These are phyloP conservation scores for Thalassophryne amazonica DNA, from an alignment of 2,797 vertebrate species.

Conservation along the genomic window DNA sequence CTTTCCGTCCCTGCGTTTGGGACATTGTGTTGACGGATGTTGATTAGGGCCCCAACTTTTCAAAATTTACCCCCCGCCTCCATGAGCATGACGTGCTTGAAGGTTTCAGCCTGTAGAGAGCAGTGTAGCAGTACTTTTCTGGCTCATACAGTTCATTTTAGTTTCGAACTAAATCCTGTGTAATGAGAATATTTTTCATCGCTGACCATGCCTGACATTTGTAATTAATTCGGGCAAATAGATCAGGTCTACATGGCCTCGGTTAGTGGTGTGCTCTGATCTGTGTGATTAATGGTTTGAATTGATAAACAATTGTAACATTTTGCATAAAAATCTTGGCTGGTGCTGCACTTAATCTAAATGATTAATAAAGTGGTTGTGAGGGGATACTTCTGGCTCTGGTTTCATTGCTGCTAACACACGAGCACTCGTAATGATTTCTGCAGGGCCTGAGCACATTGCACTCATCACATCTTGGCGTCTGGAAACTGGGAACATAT, in stretches of 20 bases:
- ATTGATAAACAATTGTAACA: conserved; percentile 31
- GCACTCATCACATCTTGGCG: too few species aligned
- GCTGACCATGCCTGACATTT: conserved; percentile 53
- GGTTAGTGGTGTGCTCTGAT: conserved; percentile 8
- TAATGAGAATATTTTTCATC: conserved; percentile 39
- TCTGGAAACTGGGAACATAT: too few species aligned
- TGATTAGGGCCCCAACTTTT: neutral
- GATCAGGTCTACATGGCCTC: conserved; percentile 10
- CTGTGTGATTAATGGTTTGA: conserved; percentile 39
- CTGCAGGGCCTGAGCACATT: conserved; percentile 31
- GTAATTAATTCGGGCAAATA: conserved; percentile 45
- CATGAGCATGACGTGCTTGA: neutral
- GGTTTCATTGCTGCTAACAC: conserved; percentile 22
- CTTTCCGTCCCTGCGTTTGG: neutral
- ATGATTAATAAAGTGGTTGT: conserved; percentile 44
- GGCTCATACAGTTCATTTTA: conserved; percentile 17
- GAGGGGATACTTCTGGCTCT: conserved; percentile 43
- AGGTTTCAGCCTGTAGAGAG: neutral
- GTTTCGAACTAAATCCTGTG: conserved; percentile 26
- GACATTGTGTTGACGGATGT: too few species aligned
- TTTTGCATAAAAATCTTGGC: conserved; percentile 39
- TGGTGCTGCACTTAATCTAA: conserved; percentile 34
- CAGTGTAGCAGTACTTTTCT: neutral
- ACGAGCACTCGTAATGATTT: conserved; percentile 41
- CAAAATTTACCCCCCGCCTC: too few species aligned